Conservation (phyloP, 2,113 vertebrate genomes). For the Rhinolophus ferrumequinum region DNA sequence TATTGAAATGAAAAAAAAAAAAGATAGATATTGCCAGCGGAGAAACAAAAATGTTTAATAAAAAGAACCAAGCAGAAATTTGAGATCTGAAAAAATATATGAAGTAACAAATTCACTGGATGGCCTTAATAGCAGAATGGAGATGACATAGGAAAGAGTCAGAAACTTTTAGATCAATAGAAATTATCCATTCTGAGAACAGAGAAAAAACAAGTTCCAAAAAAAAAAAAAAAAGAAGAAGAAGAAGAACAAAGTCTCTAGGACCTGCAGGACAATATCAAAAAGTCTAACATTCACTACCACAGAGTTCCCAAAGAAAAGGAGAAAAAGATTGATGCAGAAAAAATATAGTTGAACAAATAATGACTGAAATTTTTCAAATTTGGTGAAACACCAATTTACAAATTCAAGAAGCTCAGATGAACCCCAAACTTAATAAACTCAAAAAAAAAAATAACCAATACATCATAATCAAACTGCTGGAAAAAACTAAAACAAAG, state of each 20-base stretch:
- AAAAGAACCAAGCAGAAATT: not conserved
- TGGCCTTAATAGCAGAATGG: not conserved
- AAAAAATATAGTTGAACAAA: not conserved
- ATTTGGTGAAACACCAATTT: constrained; percentile 1
- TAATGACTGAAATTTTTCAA: not conserved
- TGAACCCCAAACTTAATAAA: not conserved
- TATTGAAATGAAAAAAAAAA: not conserved
- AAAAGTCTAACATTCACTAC: not conserved
- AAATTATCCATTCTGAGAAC: not conserved
- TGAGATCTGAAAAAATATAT: not conserved
- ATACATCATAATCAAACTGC: not conserved
- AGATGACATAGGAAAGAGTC: not conserved
- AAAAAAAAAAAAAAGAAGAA: not conserved
- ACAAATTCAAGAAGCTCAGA: not conserved
- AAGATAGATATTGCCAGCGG: not conserved
- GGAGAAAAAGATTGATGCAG: not conserved
- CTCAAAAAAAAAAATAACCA: not conserved
- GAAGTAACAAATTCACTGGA: not conserved
- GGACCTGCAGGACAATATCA: not conserved
- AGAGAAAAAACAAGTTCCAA: not conserved
- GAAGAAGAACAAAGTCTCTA: not conserved
- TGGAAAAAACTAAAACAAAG: not conserved
- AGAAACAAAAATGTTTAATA: not conserved
- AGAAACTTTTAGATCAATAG: not conserved
- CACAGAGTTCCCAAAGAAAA: not conserved